phyloP scores from a whole-genome alignment of 1,140 invertebrate genomes.

The Aphis gossypii region DNA sequence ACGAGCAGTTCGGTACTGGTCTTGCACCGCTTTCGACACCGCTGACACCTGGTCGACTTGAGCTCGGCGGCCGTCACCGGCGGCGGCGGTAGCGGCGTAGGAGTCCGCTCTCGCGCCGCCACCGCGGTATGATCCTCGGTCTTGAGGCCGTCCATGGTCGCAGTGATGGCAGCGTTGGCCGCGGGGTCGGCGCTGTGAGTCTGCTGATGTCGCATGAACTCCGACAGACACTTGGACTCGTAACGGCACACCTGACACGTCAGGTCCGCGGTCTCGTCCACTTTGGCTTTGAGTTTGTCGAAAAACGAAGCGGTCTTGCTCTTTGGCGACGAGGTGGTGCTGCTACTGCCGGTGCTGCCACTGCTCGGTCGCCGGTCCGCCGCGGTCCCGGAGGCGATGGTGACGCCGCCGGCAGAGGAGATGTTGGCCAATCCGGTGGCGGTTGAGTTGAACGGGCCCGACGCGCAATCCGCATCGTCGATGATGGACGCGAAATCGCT shows the following conservation, averaged over 20 bases:
- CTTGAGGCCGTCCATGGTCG: slow-evolving; percentile 62
- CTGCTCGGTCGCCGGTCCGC: slow-evolving; percentile 12
- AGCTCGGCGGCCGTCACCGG: slow-evolving; percentile 64
- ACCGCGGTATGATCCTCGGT: slow-evolving; percentile 63
- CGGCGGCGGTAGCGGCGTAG: slow-evolving; percentile 62
- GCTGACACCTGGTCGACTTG: slow-evolving; percentile 72
- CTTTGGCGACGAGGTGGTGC: slow-evolving; percentile 11
- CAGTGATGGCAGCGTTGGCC: slow-evolving; percentile 62
- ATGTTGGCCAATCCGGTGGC: slow-evolving; percentile 51
- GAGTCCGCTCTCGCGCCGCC: slow-evolving; percentile 62
- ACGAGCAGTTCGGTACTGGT: slow-evolving; percentile 77
- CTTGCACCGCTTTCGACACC: slow-evolving; percentile 84
- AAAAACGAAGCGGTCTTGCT: slow-evolving; percentile 74
- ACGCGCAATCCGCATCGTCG: slow-evolving; percentile 64
- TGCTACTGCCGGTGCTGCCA: background rate
- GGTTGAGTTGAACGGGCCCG: slow-evolving; percentile 60
- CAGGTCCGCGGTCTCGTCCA: slow-evolving; percentile 68
- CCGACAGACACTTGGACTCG: slow-evolving; percentile 84
- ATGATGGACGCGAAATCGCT: slow-evolving; percentile 67
- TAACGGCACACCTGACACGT: slow-evolving; percentile 78
- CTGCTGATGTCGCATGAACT: slow-evolving; percentile 77
- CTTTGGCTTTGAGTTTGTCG: slow-evolving; percentile 79
- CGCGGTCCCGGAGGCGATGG: slow-evolving; percentile 59
- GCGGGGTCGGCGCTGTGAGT: slow-evolving; percentile 64
- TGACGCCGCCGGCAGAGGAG: slow-evolving; percentile 46